phyloP scores from a whole-genome alignment of 92 coral and sea anemone genomes.

The Parazoanthus swiftii region DNA sequence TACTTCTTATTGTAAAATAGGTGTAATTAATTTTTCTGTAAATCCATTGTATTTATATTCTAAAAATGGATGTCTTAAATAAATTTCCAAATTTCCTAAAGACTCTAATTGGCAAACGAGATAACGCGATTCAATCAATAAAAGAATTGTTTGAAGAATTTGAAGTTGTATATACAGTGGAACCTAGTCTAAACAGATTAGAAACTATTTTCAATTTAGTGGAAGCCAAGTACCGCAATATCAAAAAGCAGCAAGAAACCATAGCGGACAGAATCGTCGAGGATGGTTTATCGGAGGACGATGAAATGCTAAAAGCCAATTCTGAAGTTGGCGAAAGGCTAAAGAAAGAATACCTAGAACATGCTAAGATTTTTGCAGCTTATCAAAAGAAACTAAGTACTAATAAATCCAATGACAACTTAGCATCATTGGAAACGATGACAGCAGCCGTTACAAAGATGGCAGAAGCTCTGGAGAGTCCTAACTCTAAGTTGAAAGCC shows the following conservation, averaged over 20 bases:
- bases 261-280: constrained; percentile 37
- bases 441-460: constrained; percentile 44
- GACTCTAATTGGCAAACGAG: too few relatives aligned
- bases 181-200: too few relatives aligned
- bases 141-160: too few relatives aligned
- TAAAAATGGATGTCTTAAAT: too few relatives aligned
- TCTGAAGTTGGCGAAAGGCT: constrained; percentile 34
- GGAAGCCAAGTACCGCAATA: constrained; percentile 26
- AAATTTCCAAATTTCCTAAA: too few relatives aligned
- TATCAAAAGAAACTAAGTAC: constrained; percentile 40
- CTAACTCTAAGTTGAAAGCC: background rate
- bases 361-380: constrained; percentile 14
- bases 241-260: constrained; percentile 36
- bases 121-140: too few relatives aligned
- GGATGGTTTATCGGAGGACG: constrained; percentile 27
- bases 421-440: constrained; percentile 36
- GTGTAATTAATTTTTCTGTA: too few relatives aligned
- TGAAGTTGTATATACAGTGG: too few relatives aligned
- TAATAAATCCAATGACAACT: constrained; percentile 14
- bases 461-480: constrained; percentile 31
- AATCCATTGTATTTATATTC: too few relatives aligned
- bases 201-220: too few relatives aligned
- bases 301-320: constrained; percentile 23
- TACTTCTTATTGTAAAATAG: too few relatives aligned
- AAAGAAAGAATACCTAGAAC: constrained; percentile 8